phyloP scores from a whole-genome alignment of 2,888 invertebrate species.

The Ormyrus nitidulus region DNA sequence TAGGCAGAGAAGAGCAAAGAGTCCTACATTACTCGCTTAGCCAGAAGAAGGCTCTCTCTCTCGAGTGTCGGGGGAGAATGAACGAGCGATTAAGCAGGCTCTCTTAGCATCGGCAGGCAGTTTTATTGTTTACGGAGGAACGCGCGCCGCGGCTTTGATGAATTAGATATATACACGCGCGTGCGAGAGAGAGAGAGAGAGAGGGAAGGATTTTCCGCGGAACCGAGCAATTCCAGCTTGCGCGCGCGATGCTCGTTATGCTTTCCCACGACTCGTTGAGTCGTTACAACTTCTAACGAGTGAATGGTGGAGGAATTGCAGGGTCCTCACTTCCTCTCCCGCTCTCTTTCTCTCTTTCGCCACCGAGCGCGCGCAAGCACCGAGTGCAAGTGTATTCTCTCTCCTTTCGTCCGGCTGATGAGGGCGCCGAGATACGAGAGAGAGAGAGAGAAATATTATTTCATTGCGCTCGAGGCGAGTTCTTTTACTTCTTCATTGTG shows the following conservation, averaged over 20 bases:
- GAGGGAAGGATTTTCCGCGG: too few relatives aligned
- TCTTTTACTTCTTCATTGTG: background rate
- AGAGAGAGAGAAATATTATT: constrained; percentile 10
- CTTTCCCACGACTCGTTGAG: constrained; percentile 60
- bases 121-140: constrained; percentile 26
- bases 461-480: background rate
- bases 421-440: constrained; percentile 3
- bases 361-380: background rate
- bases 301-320: constrained; percentile 45
- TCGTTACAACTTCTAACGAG: constrained; percentile 59
- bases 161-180: background rate
- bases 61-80: constrained; percentile 4
- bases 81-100: constrained; percentile 15
- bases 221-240: constrained; percentile 30
- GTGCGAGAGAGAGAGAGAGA: background rate
- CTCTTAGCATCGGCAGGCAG: background rate
- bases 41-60: background rate
- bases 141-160: background rate
- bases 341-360: background rate
- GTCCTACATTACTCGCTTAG: constrained; percentile 9
- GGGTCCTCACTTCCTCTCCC: constrained; percentile 3
- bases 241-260: constrained; percentile 48
- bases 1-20: background rate
- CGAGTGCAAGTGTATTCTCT: background rate
- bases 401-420: constrained; percentile 3